phyloP scores from a whole-genome alignment of 2,113 vertebrate genomes.

The Engystomops pustulosus region DNA sequence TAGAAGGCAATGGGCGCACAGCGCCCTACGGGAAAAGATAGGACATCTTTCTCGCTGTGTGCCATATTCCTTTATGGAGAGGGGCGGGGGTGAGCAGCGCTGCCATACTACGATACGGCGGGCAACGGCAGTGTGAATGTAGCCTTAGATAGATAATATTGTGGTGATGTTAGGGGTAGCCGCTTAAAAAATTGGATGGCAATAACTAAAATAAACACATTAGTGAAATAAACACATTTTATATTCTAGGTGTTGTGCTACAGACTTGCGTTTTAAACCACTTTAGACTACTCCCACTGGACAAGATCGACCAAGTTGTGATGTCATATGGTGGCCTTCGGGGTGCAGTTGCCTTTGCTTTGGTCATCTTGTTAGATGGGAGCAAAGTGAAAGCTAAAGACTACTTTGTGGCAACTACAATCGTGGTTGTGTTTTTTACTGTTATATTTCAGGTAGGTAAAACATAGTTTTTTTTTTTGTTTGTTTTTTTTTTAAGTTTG shows the following conservation, averaged over 20 bases:
- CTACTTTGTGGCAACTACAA: slow-evolving; percentile 95
- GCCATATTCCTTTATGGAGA: too few species aligned
- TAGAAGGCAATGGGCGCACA: too few species aligned
- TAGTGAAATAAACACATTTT: background rate
- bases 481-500: too few species aligned
- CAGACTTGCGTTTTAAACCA: slow-evolving; percentile 93
- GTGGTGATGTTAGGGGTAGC: too few species aligned
- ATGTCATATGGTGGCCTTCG: slow-evolving; percentile 97
- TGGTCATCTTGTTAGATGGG: slow-evolving; percentile 89
- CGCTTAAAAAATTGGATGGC: too few species aligned
- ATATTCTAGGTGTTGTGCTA: slow-evolving; percentile 84
- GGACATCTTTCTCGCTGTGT: too few species aligned
- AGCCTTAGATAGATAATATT: too few species aligned
- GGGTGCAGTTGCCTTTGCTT: slow-evolving; percentile 92
- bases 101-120: too few species aligned
- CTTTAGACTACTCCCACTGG: slow-evolving; percentile 91
- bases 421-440: slow-evolving; percentile 96
- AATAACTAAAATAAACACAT: background rate
- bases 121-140: too few species aligned
- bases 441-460: slow-evolving; percentile 93
- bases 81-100: too few species aligned
- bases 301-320: slow-evolving; percentile 96
- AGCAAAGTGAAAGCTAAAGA: slow-evolving; percentile 90
- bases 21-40: too few species aligned
- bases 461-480: background rate